Evolutionary conservation across 2,888 invertebrate species (phyloP), one percentile per base, ranked within the genome.

Genomic region (Hyles lineata): DNA sequence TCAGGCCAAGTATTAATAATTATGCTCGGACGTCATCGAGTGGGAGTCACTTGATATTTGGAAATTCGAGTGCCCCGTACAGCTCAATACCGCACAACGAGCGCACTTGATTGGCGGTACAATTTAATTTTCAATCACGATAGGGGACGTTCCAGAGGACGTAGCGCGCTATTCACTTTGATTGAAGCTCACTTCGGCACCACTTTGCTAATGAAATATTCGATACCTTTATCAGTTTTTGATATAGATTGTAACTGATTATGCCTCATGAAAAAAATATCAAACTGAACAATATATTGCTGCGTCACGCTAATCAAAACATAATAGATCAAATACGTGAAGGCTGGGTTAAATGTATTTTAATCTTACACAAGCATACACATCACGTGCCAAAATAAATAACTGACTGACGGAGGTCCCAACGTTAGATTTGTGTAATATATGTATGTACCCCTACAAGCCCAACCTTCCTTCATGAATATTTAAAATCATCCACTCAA

Each of bases 61-160:
- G 78, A 77, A 77, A 76, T 71, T 80, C 59, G 75, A 80, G 79
- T 77, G 78, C 74, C 75, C 75, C 76, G 72, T 76, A 76, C 74
- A 74, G 78, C 76, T 81, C 79, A 80, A 80, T 78, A 80, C 73
- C 80, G 78, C 78, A 77, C 77, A 76, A 70, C 74, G 79, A 75
- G 78, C 74, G 76, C 79, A 75, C 82, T 86, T 84, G 83, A 87
- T 87, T 84, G 86, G 80, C 82, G 80, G 86, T 81, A 85, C 84
- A 88, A 89, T 89, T 90, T 85, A 88, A 90, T 89, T 89, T 89
- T 83, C 89, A 86, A 87, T 88, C 83, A 85, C 77, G 81, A 75
- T 82, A 82, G 80, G 79, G 81, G 80, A 81, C 79, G 80, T 80
- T 76, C 77, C 76, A 73, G 76, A 77, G 79, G 75, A 59, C 73